phyloP scores from a whole-genome alignment of 2,888 invertebrate genomes.

The Caenorhabditis zanzibari region DNA sequence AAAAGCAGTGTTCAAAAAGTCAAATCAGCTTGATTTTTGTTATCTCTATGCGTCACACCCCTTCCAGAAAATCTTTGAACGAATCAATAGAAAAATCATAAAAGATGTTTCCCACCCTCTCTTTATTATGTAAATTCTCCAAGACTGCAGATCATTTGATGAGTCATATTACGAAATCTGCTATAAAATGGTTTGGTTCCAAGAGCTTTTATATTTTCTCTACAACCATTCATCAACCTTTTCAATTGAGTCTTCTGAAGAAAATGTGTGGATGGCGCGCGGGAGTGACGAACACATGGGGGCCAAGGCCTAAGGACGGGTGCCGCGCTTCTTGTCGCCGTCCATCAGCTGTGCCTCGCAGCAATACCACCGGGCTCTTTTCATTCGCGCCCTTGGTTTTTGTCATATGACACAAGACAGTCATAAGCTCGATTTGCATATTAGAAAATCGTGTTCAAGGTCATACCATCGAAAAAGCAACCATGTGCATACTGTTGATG shows the following conservation, averaged over 20 bases:
- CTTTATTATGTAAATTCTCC: too few relatives aligned
- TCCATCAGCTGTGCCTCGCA: constrained; percentile 42
- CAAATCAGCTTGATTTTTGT: too few relatives aligned
- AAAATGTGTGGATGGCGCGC: constrained; percentile 25
- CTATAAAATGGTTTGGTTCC: not conserved
- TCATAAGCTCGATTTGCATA: constrained; percentile 58
- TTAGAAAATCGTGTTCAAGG: constrained; percentile 21
- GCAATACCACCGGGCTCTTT: constrained; percentile 31
- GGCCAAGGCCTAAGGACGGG: not conserved
- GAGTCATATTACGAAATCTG: too few relatives aligned
- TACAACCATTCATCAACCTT: constrained; percentile 9
- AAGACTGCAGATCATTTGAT: too few relatives aligned
- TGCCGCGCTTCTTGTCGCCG: constrained; percentile 21
- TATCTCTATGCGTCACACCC: too few relatives aligned
- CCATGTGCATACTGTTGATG: constrained; percentile 1
- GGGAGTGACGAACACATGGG: constrained; percentile 59
- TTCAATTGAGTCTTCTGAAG: not conserved
- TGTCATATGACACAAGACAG: constrained; percentile 29
- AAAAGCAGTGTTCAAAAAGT: too few relatives aligned
- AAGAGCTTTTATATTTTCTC: too few relatives aligned
- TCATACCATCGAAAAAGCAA: constrained; percentile 11
- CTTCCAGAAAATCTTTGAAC: too few relatives aligned
- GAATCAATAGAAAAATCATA: too few relatives aligned
- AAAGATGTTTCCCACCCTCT: too few relatives aligned
- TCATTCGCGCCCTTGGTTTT: constrained; percentile 23